Conservation (phyloP, 2,113 vertebrate species). For the Rhadina sibilatrix region DNA sequence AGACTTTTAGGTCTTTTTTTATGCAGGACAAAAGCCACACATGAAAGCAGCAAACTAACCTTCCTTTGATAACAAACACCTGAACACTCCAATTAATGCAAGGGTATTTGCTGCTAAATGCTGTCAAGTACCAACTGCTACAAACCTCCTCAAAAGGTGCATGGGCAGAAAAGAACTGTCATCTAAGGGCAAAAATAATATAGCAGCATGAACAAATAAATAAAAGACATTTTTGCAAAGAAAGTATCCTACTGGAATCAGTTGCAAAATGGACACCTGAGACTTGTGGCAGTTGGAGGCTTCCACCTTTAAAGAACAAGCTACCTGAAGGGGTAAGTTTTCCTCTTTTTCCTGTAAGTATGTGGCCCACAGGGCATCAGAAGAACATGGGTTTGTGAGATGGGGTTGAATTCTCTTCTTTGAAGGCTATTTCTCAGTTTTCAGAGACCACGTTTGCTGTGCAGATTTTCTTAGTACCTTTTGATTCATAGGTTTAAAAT, state of each 20-base stretch:
- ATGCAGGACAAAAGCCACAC: neutral
- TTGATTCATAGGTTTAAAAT: neutral
- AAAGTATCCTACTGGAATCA: neutral
- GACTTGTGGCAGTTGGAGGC: neutral
- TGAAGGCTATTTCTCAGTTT: neutral
- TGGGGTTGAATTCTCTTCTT: neutral
- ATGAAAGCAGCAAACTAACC: neutral
- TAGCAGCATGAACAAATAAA: neutral
- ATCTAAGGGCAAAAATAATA: neutral
- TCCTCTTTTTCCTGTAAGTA: neutral
- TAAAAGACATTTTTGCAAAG: neutral
- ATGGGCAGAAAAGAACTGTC: neutral
- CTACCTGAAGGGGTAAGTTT: neutral
- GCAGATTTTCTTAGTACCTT: neutral
- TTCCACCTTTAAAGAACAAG: neutral
- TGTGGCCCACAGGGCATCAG: rapidly evolving
- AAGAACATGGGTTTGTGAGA: neutral
- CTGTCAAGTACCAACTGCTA: rapidly evolving
- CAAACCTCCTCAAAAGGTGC: neutral
- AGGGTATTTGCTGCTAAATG: neutral
- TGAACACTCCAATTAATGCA: neutral
- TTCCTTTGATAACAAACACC: neutral
- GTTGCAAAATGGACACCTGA: neutral
- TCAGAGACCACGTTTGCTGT: neutral
- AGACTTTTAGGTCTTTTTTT: neutral